Evolutionary conservation across 1,140 invertebrate species (phyloP).

Genomic region (Formica exsecta): DNA sequence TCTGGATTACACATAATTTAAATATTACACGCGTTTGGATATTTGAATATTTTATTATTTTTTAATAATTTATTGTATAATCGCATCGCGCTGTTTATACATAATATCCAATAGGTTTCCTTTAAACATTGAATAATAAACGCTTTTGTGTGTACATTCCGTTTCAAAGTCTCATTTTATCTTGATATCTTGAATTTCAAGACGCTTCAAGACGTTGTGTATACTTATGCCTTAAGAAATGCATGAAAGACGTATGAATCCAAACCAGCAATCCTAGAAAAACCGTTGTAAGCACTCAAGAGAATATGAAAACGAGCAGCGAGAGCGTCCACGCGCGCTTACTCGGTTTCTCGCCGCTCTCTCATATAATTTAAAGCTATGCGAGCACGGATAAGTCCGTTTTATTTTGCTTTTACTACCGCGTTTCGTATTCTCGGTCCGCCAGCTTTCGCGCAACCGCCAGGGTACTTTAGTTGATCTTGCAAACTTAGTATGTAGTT

Average conservation of each 20-base stretch:
- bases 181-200: slow-evolving; percentile 8
- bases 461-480: slow-evolving; percentile 74
- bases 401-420: slow-evolving; percentile 76
- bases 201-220: not conserved
- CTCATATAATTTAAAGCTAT: slow-evolving; percentile 72
- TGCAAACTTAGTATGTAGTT: slow-evolving; percentile 69
- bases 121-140: not conserved
- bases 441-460: slow-evolving; percentile 69
- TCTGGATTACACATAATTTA: not conserved
- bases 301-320: slow-evolving; percentile 59
- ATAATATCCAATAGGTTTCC: not conserved
- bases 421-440: slow-evolving; percentile 73
- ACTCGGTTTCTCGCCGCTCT: slow-evolving; percentile 39
- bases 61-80: not conserved
- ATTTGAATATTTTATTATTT: not conserved
- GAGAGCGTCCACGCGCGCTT: slow-evolving; percentile 55
- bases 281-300: slow-evolving; percentile 48
- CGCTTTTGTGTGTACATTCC: not conserved
- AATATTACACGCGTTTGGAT: not conserved
- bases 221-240: not conserved
- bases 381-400: slow-evolving; percentile 69
- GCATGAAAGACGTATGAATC: slow-evolving; percentile 18
- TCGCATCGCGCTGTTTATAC: not conserved
- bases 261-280: slow-evolving; percentile 44
- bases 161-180: not conserved